Evolutionary conservation across 2,888 invertebrate genomes (phyloP), one percentile per base, ranked within the genome.

Genomic region (Drosophila koepferae): DNA sequence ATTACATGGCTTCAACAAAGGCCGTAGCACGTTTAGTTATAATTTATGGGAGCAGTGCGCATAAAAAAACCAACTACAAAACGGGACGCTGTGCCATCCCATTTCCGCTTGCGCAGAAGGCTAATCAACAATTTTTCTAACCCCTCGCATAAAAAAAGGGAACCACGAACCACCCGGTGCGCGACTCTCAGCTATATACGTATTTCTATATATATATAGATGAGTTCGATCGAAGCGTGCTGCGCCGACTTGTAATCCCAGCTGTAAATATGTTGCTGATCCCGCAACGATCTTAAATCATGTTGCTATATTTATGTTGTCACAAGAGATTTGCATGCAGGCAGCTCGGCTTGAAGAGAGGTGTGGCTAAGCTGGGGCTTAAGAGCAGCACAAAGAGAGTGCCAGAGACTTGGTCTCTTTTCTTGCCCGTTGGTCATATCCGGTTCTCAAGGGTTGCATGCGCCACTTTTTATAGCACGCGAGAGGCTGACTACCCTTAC

Each of bases 221-320:
- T 5, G 48, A 31, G 9, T 18, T 34, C 51, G 51, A 51, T 51
- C 51, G 51, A 14, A 18, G 34, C 61, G 55, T 77, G 63, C 67
- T 81, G 62, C 34, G 78, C 75, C 54, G 54, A 51, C 48, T 73
- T 91, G 92, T 92, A 92, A 91, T 91, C 92, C 92, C 81, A 81
- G 86, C 86, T 92, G 92, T 92, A 91, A 91, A 91, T 92, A 77
- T 83, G 80, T 74, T 86, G 82, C 82, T 92, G 91, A 92, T 91
- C 92, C 90, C 81, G 86, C 81, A 73, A 72, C 82, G 87, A 89
- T 91, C 88, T 85, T 92, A 91, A 91, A 91, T 91, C 90, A 91
- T 91, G 92, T 89, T 91, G 85, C 89, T 91, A 90, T 91, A 91
- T 91, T 92, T 91, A 91, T 91, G 89, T 92, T 92, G 92, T 89